A percentile compares a stretch with the other conserved stretches of the same genome.
These are phyloP conservation scores for Rhinella marina DNA, from an alignment of 2,797 vertebrate species.

Conservation along the genomic window DNA sequence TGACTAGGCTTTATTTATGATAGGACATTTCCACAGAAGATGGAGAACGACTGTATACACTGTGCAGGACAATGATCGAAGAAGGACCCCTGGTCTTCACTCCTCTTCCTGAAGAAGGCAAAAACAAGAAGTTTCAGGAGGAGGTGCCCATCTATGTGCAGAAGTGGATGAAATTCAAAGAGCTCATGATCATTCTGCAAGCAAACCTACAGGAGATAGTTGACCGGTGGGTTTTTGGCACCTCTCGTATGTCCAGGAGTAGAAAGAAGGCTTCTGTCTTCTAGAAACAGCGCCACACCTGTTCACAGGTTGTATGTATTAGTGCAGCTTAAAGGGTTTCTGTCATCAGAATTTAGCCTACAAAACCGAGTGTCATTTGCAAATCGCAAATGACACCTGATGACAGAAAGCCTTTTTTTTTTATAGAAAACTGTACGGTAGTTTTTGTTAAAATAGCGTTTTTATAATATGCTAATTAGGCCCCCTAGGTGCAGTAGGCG, in stretches of 20 bases:
- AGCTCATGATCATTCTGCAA: constrained; percentile 87
- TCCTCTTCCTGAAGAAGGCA: constrained; percentile 84
- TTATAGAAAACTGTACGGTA: no score
- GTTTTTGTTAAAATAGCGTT: no score
- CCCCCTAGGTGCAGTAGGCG: no score
- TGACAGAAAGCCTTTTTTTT: no score
- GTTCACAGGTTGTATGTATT: no score
- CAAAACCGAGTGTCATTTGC: no score
- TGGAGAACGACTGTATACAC: constrained; percentile 85
- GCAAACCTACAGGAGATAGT: constrained; percentile 93
- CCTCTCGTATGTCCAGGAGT: background rate
- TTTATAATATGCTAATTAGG: no score
- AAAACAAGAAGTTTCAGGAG: constrained; percentile 90
- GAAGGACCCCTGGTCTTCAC: constrained; percentile 91
- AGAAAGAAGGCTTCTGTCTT: no score
- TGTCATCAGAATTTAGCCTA: no score
- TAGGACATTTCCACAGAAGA: constrained; percentile 97
- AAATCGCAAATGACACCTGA: no score
- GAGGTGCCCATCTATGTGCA: constrained; percentile 88
- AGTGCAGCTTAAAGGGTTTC: no score
- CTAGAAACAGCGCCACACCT: no score
- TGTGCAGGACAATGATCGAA: constrained; percentile 87
- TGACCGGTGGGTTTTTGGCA: constrained; percentile 81
- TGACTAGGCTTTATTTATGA: background rate
- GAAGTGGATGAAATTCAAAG: constrained; percentile 91